These are phyloP conservation scores for Pangasius macronema DNA, from an alignment of 2,797 vertebrate genomes.

Conservation along the genomic window DNA sequence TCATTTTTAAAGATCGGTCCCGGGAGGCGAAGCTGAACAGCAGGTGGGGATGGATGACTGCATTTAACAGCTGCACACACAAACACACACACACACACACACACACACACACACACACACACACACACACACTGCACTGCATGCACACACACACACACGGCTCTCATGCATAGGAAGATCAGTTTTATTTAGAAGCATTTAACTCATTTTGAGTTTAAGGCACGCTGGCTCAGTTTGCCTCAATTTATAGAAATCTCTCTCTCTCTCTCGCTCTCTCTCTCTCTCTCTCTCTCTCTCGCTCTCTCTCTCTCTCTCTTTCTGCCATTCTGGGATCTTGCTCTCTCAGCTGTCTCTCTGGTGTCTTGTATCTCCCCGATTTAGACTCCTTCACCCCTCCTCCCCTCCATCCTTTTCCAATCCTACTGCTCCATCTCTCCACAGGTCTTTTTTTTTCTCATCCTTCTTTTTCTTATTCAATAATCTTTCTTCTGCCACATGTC, in stretches of 20 bases:
- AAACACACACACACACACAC: slow-evolving; percentile 6
- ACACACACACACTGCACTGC: not conserved
- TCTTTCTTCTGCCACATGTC: no score
- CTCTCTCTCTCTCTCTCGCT: slow-evolving; percentile 55
- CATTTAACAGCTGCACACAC: slow-evolving; percentile 39
- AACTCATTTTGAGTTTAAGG: not conserved
- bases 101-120: slow-evolving; percentile 9
- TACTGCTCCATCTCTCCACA: not conserved
- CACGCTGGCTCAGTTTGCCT: not conserved
- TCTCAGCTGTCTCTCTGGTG: slow-evolving; percentile 76
- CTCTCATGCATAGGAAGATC: not conserved
- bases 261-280: slow-evolving; percentile 22
- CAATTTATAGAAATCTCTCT: not conserved
- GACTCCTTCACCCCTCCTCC: slow-evolving; percentile 52
- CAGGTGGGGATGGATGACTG: slow-evolving; percentile 50
- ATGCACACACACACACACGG: slow-evolving; percentile 8
- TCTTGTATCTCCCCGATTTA: slow-evolving; percentile 77
- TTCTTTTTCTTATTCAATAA: not conserved
- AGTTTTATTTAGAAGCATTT: slow-evolving; percentile 4
- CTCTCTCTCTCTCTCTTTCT: slow-evolving; percentile 58
- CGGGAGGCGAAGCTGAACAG: slow-evolving; percentile 6
- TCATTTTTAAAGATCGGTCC: slow-evolving; percentile 61
- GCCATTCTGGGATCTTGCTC: slow-evolving; percentile 72
- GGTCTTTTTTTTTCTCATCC: not conserved
- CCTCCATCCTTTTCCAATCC: not conserved